Percentiles rank a stretch among this genome's conserved stretches.
Conservation (phyloP, 2,888 invertebrate species). For the Luperina nickerlii region DNA sequence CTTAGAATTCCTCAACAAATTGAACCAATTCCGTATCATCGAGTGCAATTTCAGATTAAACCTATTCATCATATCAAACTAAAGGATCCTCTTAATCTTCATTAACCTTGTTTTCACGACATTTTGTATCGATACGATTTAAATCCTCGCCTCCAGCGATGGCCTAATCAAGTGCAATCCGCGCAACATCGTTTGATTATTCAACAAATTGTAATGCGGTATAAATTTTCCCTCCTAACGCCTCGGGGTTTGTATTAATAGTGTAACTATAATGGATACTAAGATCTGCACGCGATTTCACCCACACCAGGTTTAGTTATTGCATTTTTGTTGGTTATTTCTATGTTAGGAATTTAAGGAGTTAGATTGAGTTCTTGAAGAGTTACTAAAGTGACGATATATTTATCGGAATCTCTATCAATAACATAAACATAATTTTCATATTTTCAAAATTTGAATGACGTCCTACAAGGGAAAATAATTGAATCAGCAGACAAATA, state of each 20-base stretch:
- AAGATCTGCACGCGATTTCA: constrained; percentile 58
- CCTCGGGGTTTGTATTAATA: constrained; percentile 57
- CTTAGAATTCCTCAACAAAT: background rate
- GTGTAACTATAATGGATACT: constrained; percentile 51
- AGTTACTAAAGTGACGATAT: background rate
- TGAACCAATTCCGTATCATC: constrained; percentile 27
- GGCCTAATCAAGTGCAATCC: constrained; percentile 60
- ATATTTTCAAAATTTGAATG: background rate
- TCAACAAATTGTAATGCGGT: constrained; percentile 55
- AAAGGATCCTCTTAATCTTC: constrained; percentile 51
- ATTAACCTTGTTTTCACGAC: constrained; percentile 52
- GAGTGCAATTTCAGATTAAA: constrained; percentile 45
- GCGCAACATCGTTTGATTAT: constrained; percentile 57
- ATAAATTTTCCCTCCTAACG: constrained; percentile 58
- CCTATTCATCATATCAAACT: constrained; percentile 37
- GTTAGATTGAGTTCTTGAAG: background rate
- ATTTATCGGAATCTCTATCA: background rate
- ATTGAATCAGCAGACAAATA: constrained; percentile 44
- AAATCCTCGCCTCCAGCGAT: constrained; percentile 55
- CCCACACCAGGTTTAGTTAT: constrained; percentile 30
- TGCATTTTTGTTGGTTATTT: constrained; percentile 26
- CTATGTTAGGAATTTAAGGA: constrained; percentile 17
- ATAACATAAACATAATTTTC: background rate
- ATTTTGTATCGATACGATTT: constrained; percentile 54
- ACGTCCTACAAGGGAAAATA: constrained; percentile 11